A percentile compares a stretch with the other conserved stretches of the same genome.
phyloP scores from a whole-genome alignment of 2,797 vertebrate species.

The Peromyscus aztecus region DNA sequence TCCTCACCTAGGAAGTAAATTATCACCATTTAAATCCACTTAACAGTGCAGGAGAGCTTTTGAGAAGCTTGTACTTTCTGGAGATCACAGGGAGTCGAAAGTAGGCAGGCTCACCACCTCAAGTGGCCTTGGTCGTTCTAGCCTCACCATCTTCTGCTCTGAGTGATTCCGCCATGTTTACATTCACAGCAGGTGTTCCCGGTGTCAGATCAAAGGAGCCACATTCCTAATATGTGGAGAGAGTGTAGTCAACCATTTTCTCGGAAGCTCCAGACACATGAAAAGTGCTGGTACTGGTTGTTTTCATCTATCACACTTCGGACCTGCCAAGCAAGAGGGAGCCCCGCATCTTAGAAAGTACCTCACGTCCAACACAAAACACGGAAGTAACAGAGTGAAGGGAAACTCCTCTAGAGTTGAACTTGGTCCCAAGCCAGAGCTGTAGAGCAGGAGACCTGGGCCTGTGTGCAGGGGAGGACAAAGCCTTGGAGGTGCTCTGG shows the following conservation, averaged over 20 bases:
- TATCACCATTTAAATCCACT: slow-evolving; percentile 47
- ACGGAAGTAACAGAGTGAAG: not conserved
- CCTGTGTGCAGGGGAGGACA: not conserved
- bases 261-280: not conserved
- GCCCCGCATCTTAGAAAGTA: not conserved
- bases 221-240: not conserved
- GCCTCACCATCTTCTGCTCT: not conserved
- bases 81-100: slow-evolving; percentile 36
- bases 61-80: slow-evolving; percentile 73
- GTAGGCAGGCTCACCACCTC: accelerated
- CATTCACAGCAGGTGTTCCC: not conserved
- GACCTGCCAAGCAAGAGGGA: not conserved
- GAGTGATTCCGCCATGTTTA: not conserved
- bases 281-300: not conserved
- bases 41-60: slow-evolving; percentile 78
- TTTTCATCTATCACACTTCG: not conserved
- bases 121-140: not conserved
- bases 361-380: not conserved
- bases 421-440: not conserved
- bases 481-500: not conserved
- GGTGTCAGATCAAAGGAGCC: not conserved
- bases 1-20: slow-evolving; percentile 87
- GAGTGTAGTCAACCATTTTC: not conserved
- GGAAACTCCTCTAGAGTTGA: not conserved
- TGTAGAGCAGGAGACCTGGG: not conserved